Base-by-base conservation (phyloP, 2,888 invertebrate species). In the Trichogramma dendrolimi region DNA sequence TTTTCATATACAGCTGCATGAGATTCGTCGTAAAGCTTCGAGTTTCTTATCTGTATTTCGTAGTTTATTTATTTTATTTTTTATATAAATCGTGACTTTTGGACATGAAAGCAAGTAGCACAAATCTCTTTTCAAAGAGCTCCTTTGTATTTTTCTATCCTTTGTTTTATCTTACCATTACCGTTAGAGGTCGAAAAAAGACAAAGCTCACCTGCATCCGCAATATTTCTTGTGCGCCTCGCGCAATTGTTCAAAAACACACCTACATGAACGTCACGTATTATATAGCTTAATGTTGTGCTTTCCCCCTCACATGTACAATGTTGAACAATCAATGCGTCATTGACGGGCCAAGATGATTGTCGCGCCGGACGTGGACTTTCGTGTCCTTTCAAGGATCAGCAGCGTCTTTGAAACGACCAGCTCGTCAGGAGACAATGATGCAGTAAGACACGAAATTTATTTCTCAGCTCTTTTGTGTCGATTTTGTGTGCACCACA, bases 331-430 rank as follows among this genome's bases (percentile, higher is more conserved):
- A 59, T 59, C 59, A 38, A 48, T 40, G 50, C 39, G 43, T 54
- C 53, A 49, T 59, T 54, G 58, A 39, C 44, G 46, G 44, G 51
- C 50, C 39, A 44, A 44, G 51, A 44, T 58, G 58, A 59, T 59
- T 59, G 59, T 59, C 49, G 44, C 41, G 14, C 42, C 49, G 49
- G 56, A 56, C 56, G 8, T 27, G 55, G 47, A 49, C 55, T 39
- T 44, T 47, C 43, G 14, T 8, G 4, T 8, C 38, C 27, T 11
- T 14, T 7, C 42, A 46, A 52, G 52, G 40, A 52, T 46, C 10
- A 8, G 40, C 4, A 27, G 27, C 27, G 27, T 41, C 46, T 58
- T 58, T 58, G 44, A 58, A 52, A 39, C 4, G 39, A 6, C 46
- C 40, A 4, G 10, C 27, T 47, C 48, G 27, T 27, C 27, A 54